phyloP scores from a whole-genome alignment of 64 coral and sea anemone genomes.

The Trachythela sp. region DNA sequence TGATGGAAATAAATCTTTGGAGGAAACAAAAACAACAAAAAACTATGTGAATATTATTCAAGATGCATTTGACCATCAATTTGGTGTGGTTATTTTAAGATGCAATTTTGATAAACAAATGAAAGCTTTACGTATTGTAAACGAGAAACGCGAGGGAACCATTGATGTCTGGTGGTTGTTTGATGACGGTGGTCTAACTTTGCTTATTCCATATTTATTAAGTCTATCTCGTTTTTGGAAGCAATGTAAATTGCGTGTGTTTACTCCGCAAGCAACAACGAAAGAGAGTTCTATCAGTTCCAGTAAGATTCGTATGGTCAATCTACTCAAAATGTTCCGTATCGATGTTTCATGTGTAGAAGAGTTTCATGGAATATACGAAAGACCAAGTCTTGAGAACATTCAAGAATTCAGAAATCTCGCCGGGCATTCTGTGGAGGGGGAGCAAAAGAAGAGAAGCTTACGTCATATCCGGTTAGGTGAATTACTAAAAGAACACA shows the following conservation, averaged over 20 bases:
- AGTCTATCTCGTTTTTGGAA: conserved; percentile 71
- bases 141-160: conserved; percentile 74
- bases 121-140: conserved; percentile 51
- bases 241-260: conserved; percentile 78
- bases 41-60: conserved; percentile 81
- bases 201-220: conserved; percentile 88
- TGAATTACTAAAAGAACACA: conserved; percentile 69
- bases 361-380: conserved; percentile 72
- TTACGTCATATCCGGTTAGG: conserved; percentile 90
- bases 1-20: not conserved
- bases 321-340: conserved; percentile 85
- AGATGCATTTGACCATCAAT: conserved; percentile 84
- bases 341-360: conserved; percentile 84
- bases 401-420: conserved; percentile 71
- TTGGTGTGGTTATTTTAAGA: conserved; percentile 60
- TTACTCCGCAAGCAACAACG: conserved; percentile 58
- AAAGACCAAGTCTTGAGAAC: conserved; percentile 50
- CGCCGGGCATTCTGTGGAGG: conserved; percentile 18
- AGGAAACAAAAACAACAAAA: not conserved
- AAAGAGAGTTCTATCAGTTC: conserved; percentile 37
- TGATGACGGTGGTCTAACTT: conserved; percentile 89
- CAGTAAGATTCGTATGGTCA: conserved; percentile 86
- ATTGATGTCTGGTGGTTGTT: conserved; percentile 99
- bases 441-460: conserved; percentile 64
- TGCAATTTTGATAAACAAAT: conserved; percentile 29